phyloP scores from a whole-genome alignment of 2,797 vertebrate genomes.

The Lophotriccus pileatus region DNA sequence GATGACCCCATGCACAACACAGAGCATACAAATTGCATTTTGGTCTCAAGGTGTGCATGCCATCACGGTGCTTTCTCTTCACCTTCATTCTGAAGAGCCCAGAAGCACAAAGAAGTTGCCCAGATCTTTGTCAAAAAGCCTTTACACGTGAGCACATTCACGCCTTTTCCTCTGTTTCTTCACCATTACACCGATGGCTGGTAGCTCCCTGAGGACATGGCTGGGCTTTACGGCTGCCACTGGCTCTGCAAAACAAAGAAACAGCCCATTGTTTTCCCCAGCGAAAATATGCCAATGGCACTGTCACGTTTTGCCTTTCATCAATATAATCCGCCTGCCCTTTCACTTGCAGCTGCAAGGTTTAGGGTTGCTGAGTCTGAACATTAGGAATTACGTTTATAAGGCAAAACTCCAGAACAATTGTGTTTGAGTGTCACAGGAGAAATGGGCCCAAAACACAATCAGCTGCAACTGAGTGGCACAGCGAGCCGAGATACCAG shows the following conservation, averaged over 20 bases:
- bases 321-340: background rate
- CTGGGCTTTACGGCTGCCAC: background rate
- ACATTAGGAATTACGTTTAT: background rate
- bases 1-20: background rate
- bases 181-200: background rate
- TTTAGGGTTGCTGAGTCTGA: conserved; percentile 23
- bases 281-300: background rate
- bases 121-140: background rate
- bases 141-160: background rate
- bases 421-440: background rate
- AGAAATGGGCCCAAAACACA: background rate
- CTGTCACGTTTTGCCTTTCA: conserved; percentile 32
- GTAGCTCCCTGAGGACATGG: background rate
- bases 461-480: background rate
- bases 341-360: background rate
- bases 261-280: background rate
- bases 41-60: background rate
- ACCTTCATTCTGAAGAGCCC: background rate
- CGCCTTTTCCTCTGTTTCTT: conserved; percentile 6
- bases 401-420: conserved; percentile 30
- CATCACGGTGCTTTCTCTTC: background rate
- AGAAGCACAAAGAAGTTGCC: background rate
- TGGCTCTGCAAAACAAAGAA: conserved; percentile 54
- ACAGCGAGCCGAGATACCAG: background rate
- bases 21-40: background rate